These are phyloP conservation scores for Hermaeophaga mercurialis DNA, from an alignment of 2,888 invertebrate species.

Conservation along the genomic window DNA sequence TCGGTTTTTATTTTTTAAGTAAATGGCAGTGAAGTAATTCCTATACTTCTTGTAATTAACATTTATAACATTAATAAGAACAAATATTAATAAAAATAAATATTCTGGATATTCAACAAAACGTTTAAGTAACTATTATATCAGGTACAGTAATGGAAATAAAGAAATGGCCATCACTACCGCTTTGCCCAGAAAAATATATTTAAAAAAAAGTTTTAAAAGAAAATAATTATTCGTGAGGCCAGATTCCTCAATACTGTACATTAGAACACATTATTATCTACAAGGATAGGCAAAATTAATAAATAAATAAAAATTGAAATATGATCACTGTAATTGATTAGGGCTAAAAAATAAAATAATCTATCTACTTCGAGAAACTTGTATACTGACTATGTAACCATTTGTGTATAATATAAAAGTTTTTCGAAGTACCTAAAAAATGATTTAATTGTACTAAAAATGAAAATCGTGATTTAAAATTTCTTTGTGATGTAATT, in stretches of 20 bases:
- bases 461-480: constrained; percentile 8
- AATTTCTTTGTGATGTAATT: constrained; percentile 16
- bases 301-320: constrained; percentile 26
- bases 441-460: constrained; percentile 29
- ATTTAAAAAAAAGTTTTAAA: not conserved
- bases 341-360: constrained; percentile 26
- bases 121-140: constrained; percentile 39
- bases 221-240: not conserved
- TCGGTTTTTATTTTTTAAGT: constrained; percentile 30
- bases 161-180: constrained; percentile 19
- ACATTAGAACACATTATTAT: constrained; percentile 30
- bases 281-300: constrained; percentile 11
- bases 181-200: not conserved
- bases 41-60: constrained; percentile 33
- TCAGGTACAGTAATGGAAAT: constrained; percentile 45
- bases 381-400: constrained; percentile 30
- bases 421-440: constrained; percentile 28
- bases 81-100: constrained; percentile 43
- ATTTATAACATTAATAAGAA: constrained; percentile 41
- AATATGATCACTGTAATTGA: constrained; percentile 29
- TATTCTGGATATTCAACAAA: constrained; percentile 40
- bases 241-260: constrained; percentile 38
- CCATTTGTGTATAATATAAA: constrained; percentile 31
- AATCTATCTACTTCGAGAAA: constrained; percentile 31
- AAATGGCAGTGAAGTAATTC: constrained; percentile 44